A percentile compares a stretch with the other conserved stretches of the same genome.
These are phyloP conservation scores for Aplochiton taeniatus DNA, from an alignment of 2,797 vertebrate species.

Conservation along the genomic window DNA sequence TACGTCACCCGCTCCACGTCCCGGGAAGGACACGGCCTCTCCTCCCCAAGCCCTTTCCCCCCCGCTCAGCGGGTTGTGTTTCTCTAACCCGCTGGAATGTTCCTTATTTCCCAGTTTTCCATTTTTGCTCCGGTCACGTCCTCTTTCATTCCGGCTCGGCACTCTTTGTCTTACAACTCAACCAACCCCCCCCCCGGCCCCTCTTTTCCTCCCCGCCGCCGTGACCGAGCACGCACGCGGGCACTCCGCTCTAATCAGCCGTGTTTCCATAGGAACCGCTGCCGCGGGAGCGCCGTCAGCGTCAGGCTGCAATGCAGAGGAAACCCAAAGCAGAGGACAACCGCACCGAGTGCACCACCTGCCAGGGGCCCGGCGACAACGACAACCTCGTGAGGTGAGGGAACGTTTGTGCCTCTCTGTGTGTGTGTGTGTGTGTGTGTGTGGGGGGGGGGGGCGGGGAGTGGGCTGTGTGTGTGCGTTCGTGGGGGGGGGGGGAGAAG, in stretches of 20 bases:
- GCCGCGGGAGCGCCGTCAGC: conserved; percentile 88
- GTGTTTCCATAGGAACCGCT: conserved; percentile 84
- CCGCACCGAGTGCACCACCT: conserved; percentile 91
- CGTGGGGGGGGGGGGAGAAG: conserved; percentile 15
- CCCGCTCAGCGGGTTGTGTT: too few relatives aligned
- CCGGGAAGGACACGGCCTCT: too few relatives aligned
- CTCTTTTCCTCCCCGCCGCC: neutral
- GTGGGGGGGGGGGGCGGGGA: neutral
- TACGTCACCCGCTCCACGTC: conserved; percentile 62
- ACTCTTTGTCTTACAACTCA: neutral
- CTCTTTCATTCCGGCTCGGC: too few relatives aligned
- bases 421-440: conserved; percentile 9
- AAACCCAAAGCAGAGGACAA: conserved; percentile 93
- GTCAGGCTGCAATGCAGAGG: conserved; percentile 89
- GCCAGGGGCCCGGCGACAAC: conserved; percentile 95
- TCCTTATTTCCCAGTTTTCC: too few relatives aligned
- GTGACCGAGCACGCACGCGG: conserved; percentile 10
- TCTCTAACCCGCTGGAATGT: too few relatives aligned
- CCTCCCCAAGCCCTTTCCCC: too few relatives aligned
- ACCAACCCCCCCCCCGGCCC: conserved; percentile 9
- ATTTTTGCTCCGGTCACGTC: too few relatives aligned
- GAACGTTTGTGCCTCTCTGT: neutral
- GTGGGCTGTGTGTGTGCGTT: conserved; percentile 7
- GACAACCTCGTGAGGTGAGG: conserved; percentile 97
- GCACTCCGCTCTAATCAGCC: conserved; percentile 53